A percentile compares a stretch with the other conserved stretches of the same genome.
Evolutionary conservation across 2,888 invertebrate species (phyloP).

Genomic region (Bugula neritina): DNA sequence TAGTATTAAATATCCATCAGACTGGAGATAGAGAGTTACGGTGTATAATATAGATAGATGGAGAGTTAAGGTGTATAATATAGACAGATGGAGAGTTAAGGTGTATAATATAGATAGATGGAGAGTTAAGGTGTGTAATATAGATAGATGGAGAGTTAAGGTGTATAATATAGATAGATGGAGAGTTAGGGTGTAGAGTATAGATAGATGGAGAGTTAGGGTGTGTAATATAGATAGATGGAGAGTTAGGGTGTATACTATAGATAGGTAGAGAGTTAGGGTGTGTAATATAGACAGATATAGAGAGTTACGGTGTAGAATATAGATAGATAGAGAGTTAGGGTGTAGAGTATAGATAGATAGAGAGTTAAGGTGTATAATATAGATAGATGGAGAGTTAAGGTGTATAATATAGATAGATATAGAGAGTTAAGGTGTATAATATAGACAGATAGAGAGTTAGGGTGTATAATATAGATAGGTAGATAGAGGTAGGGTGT

Average conservation of each 20-base stretch:
- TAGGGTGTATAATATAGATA: too few relatives aligned
- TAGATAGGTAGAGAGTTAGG: not conserved
- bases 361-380: not conserved
- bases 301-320: not conserved
- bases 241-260: not conserved
- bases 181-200: not conserved
- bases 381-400: not conserved
- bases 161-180: not conserved
- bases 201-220: not conserved
- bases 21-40: not conserved
- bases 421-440: not conserved
- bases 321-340: not conserved
- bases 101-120: too few relatives aligned
- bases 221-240: not conserved
- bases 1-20: not conserved
- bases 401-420: not conserved
- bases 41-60: not conserved
- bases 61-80: not conserved
- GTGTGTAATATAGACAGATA: not conserved
- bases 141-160: not conserved
- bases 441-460: not conserved
- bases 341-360: not conserved
- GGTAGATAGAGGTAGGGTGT: too few relatives aligned
- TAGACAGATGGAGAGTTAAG: not conserved
- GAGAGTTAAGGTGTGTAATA: not conserved